Evolutionary conservation across 2,113 vertebrate genomes (phyloP).

Genomic region (Capricornis sumatraensis): DNA sequence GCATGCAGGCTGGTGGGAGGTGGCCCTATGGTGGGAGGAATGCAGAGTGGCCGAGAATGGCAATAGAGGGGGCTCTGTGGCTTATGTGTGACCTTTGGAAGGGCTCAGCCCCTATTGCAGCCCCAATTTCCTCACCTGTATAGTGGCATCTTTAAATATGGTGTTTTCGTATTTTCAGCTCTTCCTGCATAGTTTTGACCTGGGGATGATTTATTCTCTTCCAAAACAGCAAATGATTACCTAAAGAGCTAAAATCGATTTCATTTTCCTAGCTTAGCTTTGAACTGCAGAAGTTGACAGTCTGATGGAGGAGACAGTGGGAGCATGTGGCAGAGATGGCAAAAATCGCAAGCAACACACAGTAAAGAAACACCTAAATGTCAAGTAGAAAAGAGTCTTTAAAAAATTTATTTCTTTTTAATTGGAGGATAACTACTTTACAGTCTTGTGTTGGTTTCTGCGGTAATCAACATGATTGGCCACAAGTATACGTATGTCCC

Average conservation of each 20-base stretch:
- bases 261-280: not conserved
- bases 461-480: not conserved
- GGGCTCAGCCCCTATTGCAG: not conserved
- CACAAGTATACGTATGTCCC: not conserved
- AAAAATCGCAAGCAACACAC: no score
- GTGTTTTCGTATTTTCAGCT: not conserved
- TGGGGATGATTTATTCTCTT: not conserved
- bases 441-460: not conserved
- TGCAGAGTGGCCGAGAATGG: fast-evolving
- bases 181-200: not conserved
- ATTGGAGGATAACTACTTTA: not conserved
- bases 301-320: not conserved
- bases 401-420: not conserved
- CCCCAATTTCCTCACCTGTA: not conserved
- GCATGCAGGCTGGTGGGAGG: not conserved
- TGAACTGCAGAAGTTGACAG: not conserved
- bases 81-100: fast-evolving
- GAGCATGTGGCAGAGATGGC: fast-evolving
- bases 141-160: not conserved
- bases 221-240: no score
- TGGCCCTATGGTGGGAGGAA: not conserved
- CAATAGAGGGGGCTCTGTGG: fast-evolving
- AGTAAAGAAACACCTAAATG: fast-evolving
- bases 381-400: not conserved
- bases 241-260: not conserved